Evolutionary conservation across 2,113 vertebrate genomes (phyloP), one percentile per base, ranked within the genome.

Genomic region (Scortum barcoo): DNA sequence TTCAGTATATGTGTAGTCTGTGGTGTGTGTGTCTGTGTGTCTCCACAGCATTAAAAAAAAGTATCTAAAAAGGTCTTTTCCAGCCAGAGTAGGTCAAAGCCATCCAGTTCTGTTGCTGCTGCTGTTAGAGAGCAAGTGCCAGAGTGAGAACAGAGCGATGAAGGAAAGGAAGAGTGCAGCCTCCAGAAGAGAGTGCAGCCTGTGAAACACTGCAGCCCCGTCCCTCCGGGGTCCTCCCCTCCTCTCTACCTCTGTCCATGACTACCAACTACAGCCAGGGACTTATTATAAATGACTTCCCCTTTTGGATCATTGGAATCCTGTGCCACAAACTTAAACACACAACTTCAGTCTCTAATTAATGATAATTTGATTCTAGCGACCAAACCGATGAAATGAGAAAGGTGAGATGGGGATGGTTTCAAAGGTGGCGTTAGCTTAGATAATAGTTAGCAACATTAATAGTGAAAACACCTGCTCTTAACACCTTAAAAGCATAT

Each of bases 51-150:
- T 83, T 20, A 36, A 36, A 36, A n/a, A n/a, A n/a, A n/a, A n/a
- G n/a, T n/a, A n/a, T n/a, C n/a, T n/a, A n/a, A n/a, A n/a, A 71
- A 82, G 42, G 81, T 80, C 36, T 81, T 87, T 90, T 89, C 79
- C 87, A 89, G 90, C 80, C 91, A 91, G 68, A 90, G 87, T 84
- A 82, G 90, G 88, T 86, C 93, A 93, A 94, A 93, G 93, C 91
- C 92, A 92, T 93, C 88, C 88, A 90, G 83, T 78, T 81, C 72
- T 92, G 89, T 60, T 89, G 88, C 76, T 81, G 91, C 85, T 80
- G 87, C 61, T 92, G 90, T 93, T 91, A 89, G 87, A 89, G 84
- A 91, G 92, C 82, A 83, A 89, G 77, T 84, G 90, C 83, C 83
- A 90, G 61, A 88, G 89, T 86, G 76, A 90, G 69, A 85, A 88